Base-by-base conservation (phyloP, 2,797 vertebrate genomes). In the Lateolabrax maculatus region DNA sequence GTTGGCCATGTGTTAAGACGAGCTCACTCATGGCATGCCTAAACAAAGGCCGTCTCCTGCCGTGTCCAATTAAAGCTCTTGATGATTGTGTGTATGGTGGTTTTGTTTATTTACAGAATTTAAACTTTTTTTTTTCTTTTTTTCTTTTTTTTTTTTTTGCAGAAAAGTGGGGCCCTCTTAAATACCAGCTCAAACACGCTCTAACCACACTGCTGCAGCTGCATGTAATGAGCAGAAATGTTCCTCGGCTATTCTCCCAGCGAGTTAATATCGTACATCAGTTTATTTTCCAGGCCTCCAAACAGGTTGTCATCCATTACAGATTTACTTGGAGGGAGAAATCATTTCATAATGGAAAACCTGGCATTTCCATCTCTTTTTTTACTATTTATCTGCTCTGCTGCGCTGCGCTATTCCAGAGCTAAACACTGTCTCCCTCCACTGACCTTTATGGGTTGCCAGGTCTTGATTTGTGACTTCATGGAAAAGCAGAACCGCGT, bases 371-470 rank as follows among this genome's bases (percentile, higher is more conserved):
- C 64, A 56, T 71, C 73, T 25, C 36, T 65, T 73, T 65, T 73
- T 83, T 64, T 21, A 29, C 27, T 77, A 46, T 87, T 81, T 80
- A 80, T 89, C 80, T 62, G 37, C 71, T 60, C 41, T 27, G 34
- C 27, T 41, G 25, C 16, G 58, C 51, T 37, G 76, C 16, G 58
- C 51, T 37, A 75, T 65, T 66, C 72, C 61, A 53, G 43, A 77
- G 66, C 76, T 82, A 82, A 75, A 81, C 73, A 53, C 52, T 8
- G 27, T 71, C 87, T 90, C 76, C 68, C 70, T 87, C 64, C 71
- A 0, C 67, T 90, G 90, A 93, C 91, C 89, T 93, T 93, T 91
- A 62, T 55, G 3, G 52, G 36, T 84, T 82, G 83, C 84, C 84
- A 56, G 48, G 53, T 77, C 80, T 73, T 70, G 64, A 75, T 90